Evolutionary conservation across 2,113 vertebrate species (phyloP).

Genomic region (Dromiciops gliroides): DNA sequence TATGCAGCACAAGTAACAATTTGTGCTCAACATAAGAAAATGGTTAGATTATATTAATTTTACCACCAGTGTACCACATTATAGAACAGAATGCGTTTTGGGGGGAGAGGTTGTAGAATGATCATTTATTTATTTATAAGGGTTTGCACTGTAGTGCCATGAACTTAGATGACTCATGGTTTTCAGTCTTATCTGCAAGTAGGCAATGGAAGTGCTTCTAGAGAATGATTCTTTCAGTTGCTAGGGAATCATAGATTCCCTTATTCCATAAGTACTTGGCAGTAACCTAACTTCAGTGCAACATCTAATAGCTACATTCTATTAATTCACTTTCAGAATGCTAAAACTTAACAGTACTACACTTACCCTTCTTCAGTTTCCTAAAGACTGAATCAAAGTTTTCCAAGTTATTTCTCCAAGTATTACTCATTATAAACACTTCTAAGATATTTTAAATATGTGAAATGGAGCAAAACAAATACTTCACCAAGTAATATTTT

Average conservation of each 20-base stretch:
- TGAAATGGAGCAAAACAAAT: slow-evolving; percentile 71
- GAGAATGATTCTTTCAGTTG: slow-evolving; percentile 7
- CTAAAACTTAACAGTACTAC: slow-evolving; percentile 31
- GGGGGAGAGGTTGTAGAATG: neutral
- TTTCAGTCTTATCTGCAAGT: neutral
- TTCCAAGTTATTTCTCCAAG: slow-evolving; percentile 32
- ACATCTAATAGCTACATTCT: neutral
- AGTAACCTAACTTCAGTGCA: neutral
- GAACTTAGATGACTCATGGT: neutral
- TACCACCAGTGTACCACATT: neutral
- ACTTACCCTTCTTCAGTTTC: slow-evolving; percentile 45
- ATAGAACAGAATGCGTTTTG: neutral
- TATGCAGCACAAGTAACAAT: neutral
- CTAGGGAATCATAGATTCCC: slow-evolving; percentile 5
- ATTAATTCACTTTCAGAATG: slow-evolving; percentile 37
- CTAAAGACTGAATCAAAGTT: slow-evolving; percentile 6
- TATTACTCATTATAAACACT: slow-evolving; percentile 42
- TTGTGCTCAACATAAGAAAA: neutral
- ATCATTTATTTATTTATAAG: neutral
- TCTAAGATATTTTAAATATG: slow-evolving; percentile 44
- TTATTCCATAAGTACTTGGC: neutral
- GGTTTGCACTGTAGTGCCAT: neutral
- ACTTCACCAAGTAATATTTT: slow-evolving; percentile 56
- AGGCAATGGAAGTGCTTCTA: slow-evolving; percentile 26
- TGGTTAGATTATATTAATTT: neutral